A percentile compares a stretch with the other conserved stretches of the same genome.
Evolutionary conservation across 1,140 invertebrate genomes (phyloP).

Genomic region (Chrysomallon squamiferum): DNA sequence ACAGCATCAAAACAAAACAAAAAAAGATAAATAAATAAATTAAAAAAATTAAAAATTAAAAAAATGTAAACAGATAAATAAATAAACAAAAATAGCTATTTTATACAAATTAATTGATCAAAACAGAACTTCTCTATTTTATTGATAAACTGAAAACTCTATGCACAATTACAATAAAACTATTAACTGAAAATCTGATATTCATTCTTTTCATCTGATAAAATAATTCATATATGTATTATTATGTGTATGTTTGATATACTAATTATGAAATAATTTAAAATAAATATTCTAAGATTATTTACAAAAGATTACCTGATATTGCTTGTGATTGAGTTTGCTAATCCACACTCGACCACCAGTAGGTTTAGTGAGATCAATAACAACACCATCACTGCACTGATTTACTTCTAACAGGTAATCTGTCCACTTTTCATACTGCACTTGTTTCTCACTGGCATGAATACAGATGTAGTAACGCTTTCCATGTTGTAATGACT

Average conservation of each 20-base stretch:
- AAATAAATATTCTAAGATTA: background rate
- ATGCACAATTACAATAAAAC: background rate
- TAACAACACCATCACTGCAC: slow-evolving; percentile 42
- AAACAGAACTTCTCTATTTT: background rate
- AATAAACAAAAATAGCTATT: too few relatives aligned
- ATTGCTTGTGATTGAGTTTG: slow-evolving; percentile 3
- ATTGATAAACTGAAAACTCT: background rate
- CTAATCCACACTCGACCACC: slow-evolving; percentile 30
- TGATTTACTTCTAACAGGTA: slow-evolving; percentile 18
- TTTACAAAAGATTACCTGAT: slow-evolving; percentile 20
- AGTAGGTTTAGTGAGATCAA: slow-evolving; percentile 35
- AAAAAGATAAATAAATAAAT: too few relatives aligned
- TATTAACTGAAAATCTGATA: background rate
- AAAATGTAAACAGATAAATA: too few relatives aligned
- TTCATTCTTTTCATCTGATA: background rate
- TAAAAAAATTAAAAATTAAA: too few relatives aligned
- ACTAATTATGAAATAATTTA: background rate
- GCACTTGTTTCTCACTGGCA: slow-evolving; percentile 18
- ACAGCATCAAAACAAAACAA: too few relatives aligned
- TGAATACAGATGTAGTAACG: slow-evolving; percentile 41
- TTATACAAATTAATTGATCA: too few relatives aligned
- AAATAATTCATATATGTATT: background rate
- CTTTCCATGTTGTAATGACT: slow-evolving; percentile 20
- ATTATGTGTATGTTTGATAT: background rate
- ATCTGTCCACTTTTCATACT: slow-evolving; percentile 32